These are phyloP conservation scores for Pseudococcus jackbeardsleyi DNA, from an alignment of 2,888 invertebrate genomes.

Conservation along the genomic window DNA sequence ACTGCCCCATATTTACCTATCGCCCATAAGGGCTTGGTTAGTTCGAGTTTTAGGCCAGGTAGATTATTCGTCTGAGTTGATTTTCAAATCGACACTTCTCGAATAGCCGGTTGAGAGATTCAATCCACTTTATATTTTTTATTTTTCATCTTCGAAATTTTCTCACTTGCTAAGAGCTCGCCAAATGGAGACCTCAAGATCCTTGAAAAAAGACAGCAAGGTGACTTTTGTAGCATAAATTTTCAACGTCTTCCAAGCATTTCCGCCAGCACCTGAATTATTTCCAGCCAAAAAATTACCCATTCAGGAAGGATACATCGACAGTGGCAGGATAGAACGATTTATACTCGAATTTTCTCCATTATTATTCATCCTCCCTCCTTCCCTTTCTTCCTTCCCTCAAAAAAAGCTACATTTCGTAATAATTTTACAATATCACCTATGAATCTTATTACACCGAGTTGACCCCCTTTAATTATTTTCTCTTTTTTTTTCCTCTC, in stretches of 20 bases:
- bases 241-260: too few relatives aligned
- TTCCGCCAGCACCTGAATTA: neutral
- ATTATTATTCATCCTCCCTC: neutral
- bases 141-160: too few relatives aligned
- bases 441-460: slow-evolving; percentile 3
- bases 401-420: neutral
- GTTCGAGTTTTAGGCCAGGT: neutral
- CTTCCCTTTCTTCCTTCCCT: neutral
- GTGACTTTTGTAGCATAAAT: neutral
- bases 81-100: neutral
- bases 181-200: neutral
- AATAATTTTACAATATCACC: slow-evolving; percentile 8
- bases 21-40: slow-evolving; percentile 21
- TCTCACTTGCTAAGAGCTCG: too few relatives aligned
- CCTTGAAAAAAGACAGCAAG: neutral
- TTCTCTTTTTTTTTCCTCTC: neutral
- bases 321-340: neutral
- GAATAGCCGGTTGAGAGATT: neutral
- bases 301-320: neutral
- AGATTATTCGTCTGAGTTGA: too few relatives aligned
- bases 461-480: slow-evolving; percentile 41
- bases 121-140: too few relatives aligned
- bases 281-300: neutral
- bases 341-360: neutral
- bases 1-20: slow-evolving; percentile 9